These are phyloP conservation scores for Scomber japonicus DNA, from an alignment of 2,113 vertebrate genomes.

Conservation along the genomic window DNA sequence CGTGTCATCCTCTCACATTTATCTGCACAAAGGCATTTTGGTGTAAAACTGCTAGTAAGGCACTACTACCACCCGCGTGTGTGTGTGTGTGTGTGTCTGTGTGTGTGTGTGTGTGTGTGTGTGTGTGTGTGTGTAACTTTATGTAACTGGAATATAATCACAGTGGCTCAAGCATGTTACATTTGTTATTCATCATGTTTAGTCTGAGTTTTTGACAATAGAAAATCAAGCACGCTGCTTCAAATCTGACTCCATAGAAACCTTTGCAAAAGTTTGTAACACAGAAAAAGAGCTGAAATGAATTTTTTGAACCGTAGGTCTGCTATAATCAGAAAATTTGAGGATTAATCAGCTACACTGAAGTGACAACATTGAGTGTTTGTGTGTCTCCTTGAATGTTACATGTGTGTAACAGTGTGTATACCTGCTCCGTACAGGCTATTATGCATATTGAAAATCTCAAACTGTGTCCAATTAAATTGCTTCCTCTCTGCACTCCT, in stretches of 20 bases:
- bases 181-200: neutral
- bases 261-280: neutral
- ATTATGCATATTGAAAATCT: constrained; percentile 50
- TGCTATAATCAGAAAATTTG: constrained; percentile 27
- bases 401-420: neutral
- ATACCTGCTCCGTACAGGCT: constrained; percentile 17
- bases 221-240: constrained; percentile 12
- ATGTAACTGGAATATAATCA: neutral
- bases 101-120: no score
- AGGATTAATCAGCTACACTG: constrained; percentile 7
- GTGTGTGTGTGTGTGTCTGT: no score
- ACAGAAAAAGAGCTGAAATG: neutral
- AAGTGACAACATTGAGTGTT: constrained; percentile 21
- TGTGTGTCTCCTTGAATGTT: constrained; percentile 5
- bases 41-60: no score
- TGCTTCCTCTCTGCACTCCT: constrained; percentile 42
- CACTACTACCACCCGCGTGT: no score
- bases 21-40: no score
- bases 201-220: neutral
- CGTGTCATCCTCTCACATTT: no score
- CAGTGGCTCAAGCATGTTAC: neutral
- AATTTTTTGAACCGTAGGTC: constrained; percentile 25
- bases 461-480: constrained; percentile 62
- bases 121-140: neutral
- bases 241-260: neutral